Evolutionary conservation across 2,888 invertebrate genomes (phyloP).

Genomic region (Opisthograptis luteolata): DNA sequence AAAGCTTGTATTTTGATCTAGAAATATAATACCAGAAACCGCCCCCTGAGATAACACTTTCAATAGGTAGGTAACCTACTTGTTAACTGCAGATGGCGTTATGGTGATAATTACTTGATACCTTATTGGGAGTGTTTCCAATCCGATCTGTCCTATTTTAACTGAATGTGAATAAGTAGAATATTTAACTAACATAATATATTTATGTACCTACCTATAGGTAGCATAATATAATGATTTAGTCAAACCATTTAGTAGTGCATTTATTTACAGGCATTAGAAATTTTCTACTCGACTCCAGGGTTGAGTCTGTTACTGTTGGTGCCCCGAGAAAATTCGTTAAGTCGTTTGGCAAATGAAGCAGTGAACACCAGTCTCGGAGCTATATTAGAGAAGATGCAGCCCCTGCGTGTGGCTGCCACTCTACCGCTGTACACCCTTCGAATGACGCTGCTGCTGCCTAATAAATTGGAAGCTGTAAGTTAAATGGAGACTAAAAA

Average conservation of each 20-base stretch:
- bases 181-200: not conserved
- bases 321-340: constrained; percentile 59
- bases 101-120: constrained; percentile 4
- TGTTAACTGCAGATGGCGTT: constrained; percentile 30
- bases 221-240: too few species aligned
- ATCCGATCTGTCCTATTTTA: constrained; percentile 6
- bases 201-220: not conserved
- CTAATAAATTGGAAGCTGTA: constrained; percentile 69
- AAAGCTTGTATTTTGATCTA: constrained; percentile 22
- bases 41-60: constrained; percentile 62
- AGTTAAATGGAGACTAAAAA: too few species aligned
- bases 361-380: constrained; percentile 47
- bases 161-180: too few species aligned
- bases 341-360: constrained; percentile 50
- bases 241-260: not conserved
- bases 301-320: constrained; percentile 66
- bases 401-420: constrained; percentile 57
- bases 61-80: too few species aligned
- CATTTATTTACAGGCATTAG: constrained; percentile 63
- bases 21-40: constrained; percentile 56
- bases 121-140: not conserved
- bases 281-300: constrained; percentile 68
- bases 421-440: constrained; percentile 73
- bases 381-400: constrained; percentile 51
- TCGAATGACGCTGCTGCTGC: constrained; percentile 74